phyloP scores from a whole-genome alignment of 2,888 invertebrate species.

The Sminthurides aquaticus region DNA sequence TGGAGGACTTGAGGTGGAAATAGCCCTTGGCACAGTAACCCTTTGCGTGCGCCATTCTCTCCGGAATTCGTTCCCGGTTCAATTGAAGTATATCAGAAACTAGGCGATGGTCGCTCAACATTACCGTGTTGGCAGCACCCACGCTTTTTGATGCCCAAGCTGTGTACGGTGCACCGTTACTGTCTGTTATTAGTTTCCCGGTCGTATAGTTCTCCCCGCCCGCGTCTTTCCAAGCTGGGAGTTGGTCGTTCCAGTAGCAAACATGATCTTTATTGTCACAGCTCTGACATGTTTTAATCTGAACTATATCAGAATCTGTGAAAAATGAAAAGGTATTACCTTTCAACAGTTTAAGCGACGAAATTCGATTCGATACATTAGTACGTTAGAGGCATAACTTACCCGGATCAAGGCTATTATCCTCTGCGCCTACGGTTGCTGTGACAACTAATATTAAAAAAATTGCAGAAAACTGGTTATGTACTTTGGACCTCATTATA shows the following conservation, averaged over 20 bases:
- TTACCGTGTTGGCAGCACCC: not conserved
- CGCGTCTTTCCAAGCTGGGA: not conserved
- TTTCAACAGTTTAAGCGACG: too few relatives aligned
- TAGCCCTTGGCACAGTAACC: not conserved
- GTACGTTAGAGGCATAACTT: too few relatives aligned
- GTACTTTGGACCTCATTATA: too few relatives aligned
- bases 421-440: too few relatives aligned
- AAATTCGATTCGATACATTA: too few relatives aligned
- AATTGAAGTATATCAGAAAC: not conserved
- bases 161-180: not conserved
- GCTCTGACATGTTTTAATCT: too few relatives aligned
- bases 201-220: not conserved
- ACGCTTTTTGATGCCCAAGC: not conserved
- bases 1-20: not conserved
- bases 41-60: not conserved
- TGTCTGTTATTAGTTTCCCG: not conserved
- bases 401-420: too few relatives aligned
- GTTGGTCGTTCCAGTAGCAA: not conserved
- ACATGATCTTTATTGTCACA: too few relatives aligned
- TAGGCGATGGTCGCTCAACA: not conserved
- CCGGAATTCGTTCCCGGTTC: not conserved
- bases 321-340: too few relatives aligned
- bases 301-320: too few relatives aligned
- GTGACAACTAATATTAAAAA: too few relatives aligned
- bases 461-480: too few relatives aligned